These are phyloP conservation scores for Nesometra sesokonis DNA, from an alignment of 35 echinoderm and acorn worm genomes.

Conservation along the genomic window DNA sequence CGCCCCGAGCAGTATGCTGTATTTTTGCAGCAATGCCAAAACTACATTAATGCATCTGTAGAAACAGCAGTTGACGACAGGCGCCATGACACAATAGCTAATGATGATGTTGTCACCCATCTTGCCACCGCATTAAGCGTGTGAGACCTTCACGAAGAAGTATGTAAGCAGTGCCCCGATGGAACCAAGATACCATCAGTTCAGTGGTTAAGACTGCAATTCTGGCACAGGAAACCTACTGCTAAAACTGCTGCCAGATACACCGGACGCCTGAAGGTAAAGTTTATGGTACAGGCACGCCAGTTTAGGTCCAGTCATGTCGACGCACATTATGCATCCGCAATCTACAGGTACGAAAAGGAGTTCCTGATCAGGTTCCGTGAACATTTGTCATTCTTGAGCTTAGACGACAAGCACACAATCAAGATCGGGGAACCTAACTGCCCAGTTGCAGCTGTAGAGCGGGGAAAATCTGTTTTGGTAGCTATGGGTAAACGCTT, in stretches of 20 bases:
- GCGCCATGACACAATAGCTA: background rate
- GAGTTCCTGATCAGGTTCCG: background rate
- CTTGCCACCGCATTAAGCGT: conserved; percentile 10
- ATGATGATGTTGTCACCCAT: background rate
- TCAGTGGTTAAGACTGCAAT: conserved; percentile 7
- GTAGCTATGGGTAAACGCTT: background rate
- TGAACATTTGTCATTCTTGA: background rate
- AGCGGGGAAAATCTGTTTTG: conserved; percentile 7
- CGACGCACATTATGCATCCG: background rate
- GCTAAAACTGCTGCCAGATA: background rate
- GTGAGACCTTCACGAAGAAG: conserved; percentile 5
- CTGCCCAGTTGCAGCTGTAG: conserved; percentile 19
- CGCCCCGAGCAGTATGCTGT: conserved; percentile 14
- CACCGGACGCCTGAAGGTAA: conserved; percentile 15
- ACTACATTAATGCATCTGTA: background rate
- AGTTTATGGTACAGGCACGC: conserved; percentile 8
- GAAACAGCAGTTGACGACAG: conserved; percentile 24
- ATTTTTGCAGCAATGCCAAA: conserved; percentile 2
- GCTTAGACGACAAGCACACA: background rate
- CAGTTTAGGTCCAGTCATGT: background rate
- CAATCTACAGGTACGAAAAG: background rate
- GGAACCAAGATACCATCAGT: background rate
- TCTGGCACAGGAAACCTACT: background rate
- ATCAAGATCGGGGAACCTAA: conserved; percentile 21
- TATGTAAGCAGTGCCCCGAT: conserved; percentile 1